Evolutionary conservation across 2,888 invertebrate genomes (phyloP).

Genomic region (Drosophila aldrichi): DNA sequence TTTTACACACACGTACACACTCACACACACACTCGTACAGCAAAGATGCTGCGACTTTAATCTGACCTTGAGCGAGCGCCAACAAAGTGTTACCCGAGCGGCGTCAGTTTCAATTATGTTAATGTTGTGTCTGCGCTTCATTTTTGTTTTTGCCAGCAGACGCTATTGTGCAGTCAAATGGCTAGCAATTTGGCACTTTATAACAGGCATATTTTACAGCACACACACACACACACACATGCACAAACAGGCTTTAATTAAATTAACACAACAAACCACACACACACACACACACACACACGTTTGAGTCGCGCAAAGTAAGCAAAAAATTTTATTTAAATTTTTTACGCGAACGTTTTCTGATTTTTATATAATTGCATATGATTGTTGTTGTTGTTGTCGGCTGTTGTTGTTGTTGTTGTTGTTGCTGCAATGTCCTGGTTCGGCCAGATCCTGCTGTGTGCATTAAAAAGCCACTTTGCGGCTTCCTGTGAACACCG

Average conservation of each 20-base stretch:
- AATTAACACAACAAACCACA: slow-evolving; percentile 76
- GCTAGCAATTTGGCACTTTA: slow-evolving; percentile 62
- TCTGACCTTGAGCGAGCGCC: slow-evolving; percentile 47
- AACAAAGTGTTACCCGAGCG: slow-evolving; percentile 6
- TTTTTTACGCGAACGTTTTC: slow-evolving; percentile 40
- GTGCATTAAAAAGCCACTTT: slow-evolving; percentile 80
- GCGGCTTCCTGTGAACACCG: slow-evolving; percentile 77
- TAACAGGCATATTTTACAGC: slow-evolving; percentile 43
- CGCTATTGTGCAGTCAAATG: slow-evolving; percentile 44
- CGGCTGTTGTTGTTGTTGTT: slow-evolving; percentile 22
- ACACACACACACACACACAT: slow-evolving; percentile 13
- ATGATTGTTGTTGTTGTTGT: slow-evolving; percentile 30
- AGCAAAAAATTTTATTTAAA: slow-evolving; percentile 57
- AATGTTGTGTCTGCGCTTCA: slow-evolving; percentile 31
- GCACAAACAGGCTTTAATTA: slow-evolving; percentile 64
- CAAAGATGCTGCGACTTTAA: slow-evolving; percentile 41
- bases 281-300: slow-evolving; percentile 39
- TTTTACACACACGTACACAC: slow-evolving; percentile 7
- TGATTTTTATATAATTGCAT: slow-evolving; percentile 77
- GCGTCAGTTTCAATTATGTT: slow-evolving; percentile 50
- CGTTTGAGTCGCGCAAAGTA: slow-evolving; percentile 59
- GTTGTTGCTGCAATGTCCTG: slow-evolving; percentile 33
- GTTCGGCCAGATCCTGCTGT: slow-evolving; percentile 64
- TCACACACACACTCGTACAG: background rate
- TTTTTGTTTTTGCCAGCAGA: slow-evolving; percentile 26